Evolutionary conservation across 2,888 invertebrate genomes (phyloP).

Genomic region (Tiliacea citrago): DNA sequence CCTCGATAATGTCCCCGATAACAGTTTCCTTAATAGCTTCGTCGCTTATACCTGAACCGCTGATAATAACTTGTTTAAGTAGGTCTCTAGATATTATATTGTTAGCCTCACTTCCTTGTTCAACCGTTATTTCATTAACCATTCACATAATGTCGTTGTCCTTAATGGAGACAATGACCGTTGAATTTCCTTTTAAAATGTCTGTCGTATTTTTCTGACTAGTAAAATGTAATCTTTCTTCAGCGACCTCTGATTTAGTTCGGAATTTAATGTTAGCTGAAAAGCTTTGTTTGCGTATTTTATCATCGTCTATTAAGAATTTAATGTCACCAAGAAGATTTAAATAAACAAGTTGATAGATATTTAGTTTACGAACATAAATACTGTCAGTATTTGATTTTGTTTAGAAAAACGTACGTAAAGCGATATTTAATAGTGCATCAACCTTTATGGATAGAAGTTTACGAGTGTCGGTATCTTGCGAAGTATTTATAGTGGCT

Average conservation of each 20-base stretch:
- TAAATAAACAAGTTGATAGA: conserved; percentile 10
- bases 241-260: conserved; percentile 19
- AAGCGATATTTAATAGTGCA: conserved; percentile 56
- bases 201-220: conserved; percentile 35
- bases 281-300: conserved; percentile 32
- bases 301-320: conserved; percentile 2
- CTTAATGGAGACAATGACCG: conserved; percentile 54
- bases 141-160: conserved; percentile 55
- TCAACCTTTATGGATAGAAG: conserved; percentile 60
- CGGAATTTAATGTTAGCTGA: conserved; percentile 31
- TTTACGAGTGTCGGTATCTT: conserved; percentile 55
- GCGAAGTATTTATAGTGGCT: conserved; percentile 62
- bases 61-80: conserved; percentile 68
- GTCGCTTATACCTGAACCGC: conserved; percentile 69
- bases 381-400: conserved; percentile 35
- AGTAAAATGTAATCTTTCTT: conserved; percentile 40
- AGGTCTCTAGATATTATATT: conserved; percentile 63
- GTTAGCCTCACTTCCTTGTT: conserved; percentile 57
- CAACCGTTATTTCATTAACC: conserved; percentile 63
- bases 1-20: conserved; percentile 71
- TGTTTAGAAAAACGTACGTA: conserved; percentile 24
- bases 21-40: conserved; percentile 71
- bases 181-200: conserved; percentile 51
- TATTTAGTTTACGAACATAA: conserved; percentile 11
- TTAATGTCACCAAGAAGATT: conserved; percentile 13